Conservation (phyloP, 2,797 vertebrate species). For the Rhodeus uyekii region DNA sequence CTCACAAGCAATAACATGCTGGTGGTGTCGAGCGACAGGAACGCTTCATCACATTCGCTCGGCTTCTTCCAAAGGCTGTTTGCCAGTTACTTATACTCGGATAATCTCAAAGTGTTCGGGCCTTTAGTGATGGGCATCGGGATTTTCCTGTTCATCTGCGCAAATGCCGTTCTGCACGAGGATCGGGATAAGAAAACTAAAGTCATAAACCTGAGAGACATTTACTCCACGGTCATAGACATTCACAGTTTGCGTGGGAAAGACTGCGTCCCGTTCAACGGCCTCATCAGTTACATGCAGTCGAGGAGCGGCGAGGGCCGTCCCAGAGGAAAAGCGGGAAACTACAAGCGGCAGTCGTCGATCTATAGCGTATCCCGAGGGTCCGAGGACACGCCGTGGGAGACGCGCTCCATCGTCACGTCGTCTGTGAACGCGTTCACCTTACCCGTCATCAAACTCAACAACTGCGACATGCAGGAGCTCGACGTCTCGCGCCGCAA, state of each 20-base stretch:
- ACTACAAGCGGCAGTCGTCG: constrained; percentile 77
- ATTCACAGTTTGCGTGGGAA: constrained; percentile 90
- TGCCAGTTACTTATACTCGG: constrained; percentile 90
- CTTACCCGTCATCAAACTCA: constrained; percentile 86
- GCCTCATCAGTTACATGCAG: constrained; percentile 88
- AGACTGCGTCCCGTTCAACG: constrained; percentile 86
- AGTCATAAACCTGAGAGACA: constrained; percentile 95
- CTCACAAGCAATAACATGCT: constrained; percentile 55
- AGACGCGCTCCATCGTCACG: constrained; percentile 85
- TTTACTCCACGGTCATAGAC: constrained; percentile 98
- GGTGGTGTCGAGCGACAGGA: constrained; percentile 57
- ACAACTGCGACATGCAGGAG: constrained; percentile 81
- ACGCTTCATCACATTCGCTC: constrained; percentile 57
- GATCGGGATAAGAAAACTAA: constrained; percentile 98
- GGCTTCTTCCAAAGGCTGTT: constrained; percentile 86
- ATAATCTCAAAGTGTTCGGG: constrained; percentile 96
- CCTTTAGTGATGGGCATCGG: constrained; percentile 98
- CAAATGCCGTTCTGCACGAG: constrained; percentile 95
- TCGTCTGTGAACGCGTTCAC: constrained; percentile 92
- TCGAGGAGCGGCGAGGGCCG: constrained; percentile 76
- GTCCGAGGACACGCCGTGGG: constrained; percentile 73
- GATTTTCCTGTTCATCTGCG: constrained; percentile 98
- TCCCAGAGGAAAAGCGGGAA: constrained; percentile 59
- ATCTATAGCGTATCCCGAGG: constrained; percentile 92
- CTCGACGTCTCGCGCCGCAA: constrained; percentile 57